These are phyloP conservation scores for Hydrotaea diabolus DNA, from an alignment of 2,888 invertebrate genomes.

Conservation along the genomic window DNA sequence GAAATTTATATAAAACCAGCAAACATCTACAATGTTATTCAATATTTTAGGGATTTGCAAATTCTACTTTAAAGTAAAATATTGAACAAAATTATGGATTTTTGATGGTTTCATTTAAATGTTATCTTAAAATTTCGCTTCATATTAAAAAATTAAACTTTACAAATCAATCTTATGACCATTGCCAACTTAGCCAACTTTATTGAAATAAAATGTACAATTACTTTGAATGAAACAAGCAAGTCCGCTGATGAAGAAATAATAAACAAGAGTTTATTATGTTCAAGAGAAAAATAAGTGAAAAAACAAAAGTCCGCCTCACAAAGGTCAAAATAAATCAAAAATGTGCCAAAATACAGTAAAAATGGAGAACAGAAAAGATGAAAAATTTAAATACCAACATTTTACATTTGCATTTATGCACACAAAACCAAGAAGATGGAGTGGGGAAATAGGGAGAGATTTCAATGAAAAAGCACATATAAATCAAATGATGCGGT, in stretches of 20 bases:
- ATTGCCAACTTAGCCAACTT: slow-evolving; percentile 43
- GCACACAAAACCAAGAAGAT: slow-evolving; percentile 25
- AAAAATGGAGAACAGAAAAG: slow-evolving; percentile 10
- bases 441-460: too few species aligned
- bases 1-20: too few species aligned
- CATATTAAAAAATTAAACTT: too few species aligned
- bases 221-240: slow-evolving; percentile 37
- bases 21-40: too few species aligned
- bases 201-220: slow-evolving; percentile 38
- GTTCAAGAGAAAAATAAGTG: neutral
- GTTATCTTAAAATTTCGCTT: too few species aligned
- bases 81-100: too few species aligned
- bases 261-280: slow-evolving; percentile 2
- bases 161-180: neutral
- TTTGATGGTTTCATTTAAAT: too few species aligned
- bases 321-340: slow-evolving; percentile 65
- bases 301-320: slow-evolving; percentile 13
- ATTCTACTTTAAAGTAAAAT: too few species aligned
- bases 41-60: too few species aligned
- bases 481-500: slow-evolving; percentile 53
- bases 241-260: slow-evolving; percentile 51
- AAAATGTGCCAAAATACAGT: slow-evolving; percentile 59
- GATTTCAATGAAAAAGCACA: slow-evolving; percentile 25
- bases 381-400: slow-evolving; percentile 15
- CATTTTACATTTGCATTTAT: slow-evolving; percentile 40